A percentile compares a stretch with the other conserved stretches of the same genome.
Evolutionary conservation across 37 sponge, comb jelly and placozoan genomes (phyloP).

Genomic region (Mnemiopsis leidyi): DNA sequence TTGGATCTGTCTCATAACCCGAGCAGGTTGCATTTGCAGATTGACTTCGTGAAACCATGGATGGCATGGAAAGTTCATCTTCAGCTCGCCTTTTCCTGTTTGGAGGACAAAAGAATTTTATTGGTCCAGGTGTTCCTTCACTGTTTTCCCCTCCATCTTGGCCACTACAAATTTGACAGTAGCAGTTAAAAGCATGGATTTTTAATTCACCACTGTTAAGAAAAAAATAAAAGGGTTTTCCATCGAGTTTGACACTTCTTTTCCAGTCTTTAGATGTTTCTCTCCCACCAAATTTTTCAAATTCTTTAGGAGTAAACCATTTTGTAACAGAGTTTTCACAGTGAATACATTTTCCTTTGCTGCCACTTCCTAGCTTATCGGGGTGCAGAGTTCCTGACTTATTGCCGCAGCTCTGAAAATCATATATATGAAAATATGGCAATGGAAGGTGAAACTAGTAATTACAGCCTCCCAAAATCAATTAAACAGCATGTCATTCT

Average conservation of each 20-base stretch:
- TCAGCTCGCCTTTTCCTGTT: neutral
- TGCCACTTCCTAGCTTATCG: neutral
- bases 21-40: neutral
- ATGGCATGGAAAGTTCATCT: slow-evolving; percentile 9
- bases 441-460: no score
- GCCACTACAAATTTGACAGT: neutral
- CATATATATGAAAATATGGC: neutral
- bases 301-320: slow-evolving; percentile 24
- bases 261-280: slow-evolving; percentile 27
- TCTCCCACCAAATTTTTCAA: neutral
- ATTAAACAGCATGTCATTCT: no score
- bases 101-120: neutral
- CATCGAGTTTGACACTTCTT: slow-evolving; percentile 29
- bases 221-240: neutral
- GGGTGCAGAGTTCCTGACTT: neutral
- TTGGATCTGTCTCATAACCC: neutral
- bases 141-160: neutral
- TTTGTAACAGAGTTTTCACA: neutral
- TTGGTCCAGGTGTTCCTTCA: slow-evolving; percentile 1
- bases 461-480: no score
- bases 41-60: neutral
- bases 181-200: slow-evolving; percentile 28
- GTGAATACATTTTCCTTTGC: slow-evolving; percentile 4
- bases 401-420: neutral
- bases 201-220: neutral